Percentiles rank a stretch among this genome's conserved stretches.
Conservation (phyloP, 2,888 invertebrate species). For the Barypeithes pellucidus region DNA sequence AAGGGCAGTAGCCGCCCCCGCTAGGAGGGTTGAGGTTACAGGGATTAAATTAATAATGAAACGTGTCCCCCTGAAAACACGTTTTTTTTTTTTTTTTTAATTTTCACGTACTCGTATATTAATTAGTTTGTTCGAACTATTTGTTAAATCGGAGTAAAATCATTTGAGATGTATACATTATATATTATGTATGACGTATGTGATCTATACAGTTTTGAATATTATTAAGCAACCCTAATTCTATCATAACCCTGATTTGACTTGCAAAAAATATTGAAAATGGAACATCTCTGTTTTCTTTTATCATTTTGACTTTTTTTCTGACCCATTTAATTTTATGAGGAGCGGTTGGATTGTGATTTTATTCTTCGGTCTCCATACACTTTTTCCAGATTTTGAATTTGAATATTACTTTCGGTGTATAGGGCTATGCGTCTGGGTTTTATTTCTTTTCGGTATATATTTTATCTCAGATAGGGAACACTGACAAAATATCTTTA, state of each 20-base stretch:
- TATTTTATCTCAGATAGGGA: too few relatives aligned
- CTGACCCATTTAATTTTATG: not conserved
- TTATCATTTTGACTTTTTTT: not conserved
- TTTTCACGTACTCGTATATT: too few relatives aligned
- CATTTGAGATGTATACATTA: too few relatives aligned
- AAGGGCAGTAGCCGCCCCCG: too few relatives aligned
- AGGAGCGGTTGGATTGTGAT: not conserved
- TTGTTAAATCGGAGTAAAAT: too few relatives aligned
- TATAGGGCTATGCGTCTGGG: not conserved
- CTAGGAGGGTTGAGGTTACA: too few relatives aligned
- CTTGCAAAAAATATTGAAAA: not conserved
- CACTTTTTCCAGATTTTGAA: not conserved
- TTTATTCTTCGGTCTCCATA: not conserved
- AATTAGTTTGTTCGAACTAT: too few relatives aligned
- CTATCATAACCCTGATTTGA: not conserved
- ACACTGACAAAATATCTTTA: not conserved
- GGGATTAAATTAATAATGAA: too few relatives aligned
- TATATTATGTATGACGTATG: too few relatives aligned
- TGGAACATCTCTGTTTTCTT: slow-evolving; percentile 3
- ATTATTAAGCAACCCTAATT: not conserved
- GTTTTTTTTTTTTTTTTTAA: too few relatives aligned
- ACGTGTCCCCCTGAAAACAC: too few relatives aligned
- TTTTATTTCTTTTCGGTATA: not conserved
- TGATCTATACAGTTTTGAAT: too few relatives aligned
- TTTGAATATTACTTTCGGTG: slow-evolving; percentile 2